Percentiles rank a stretch among this genome's conserved stretches.
These are phyloP conservation scores for Sitobion miscanthi DNA, from an alignment of 1,140 invertebrate genomes.

Conservation along the genomic window DNA sequence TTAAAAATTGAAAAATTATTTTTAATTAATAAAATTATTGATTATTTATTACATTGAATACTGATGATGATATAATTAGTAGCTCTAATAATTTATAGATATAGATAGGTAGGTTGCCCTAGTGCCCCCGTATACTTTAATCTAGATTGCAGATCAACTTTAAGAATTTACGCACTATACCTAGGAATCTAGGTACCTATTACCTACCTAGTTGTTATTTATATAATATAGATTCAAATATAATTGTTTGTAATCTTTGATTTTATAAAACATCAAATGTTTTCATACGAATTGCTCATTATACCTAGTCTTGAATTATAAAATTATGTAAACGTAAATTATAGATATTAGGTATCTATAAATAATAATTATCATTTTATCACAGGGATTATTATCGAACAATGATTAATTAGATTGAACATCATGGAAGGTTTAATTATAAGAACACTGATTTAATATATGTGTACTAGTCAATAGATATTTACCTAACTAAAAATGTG, in stretches of 20 bases:
- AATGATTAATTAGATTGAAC: not conserved
- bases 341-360: too few species aligned
- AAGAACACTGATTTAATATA: not conserved
- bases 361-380: not conserved
- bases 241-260: not conserved
- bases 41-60: not conserved
- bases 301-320: too few species aligned
- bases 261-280: too few species aligned
- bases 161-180: not conserved
- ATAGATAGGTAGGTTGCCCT: not conserved
- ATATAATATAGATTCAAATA: not conserved
- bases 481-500: not conserved
- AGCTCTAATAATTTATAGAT: not conserved
- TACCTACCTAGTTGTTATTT: not conserved
- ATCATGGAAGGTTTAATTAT: not conserved
- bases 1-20: not conserved
- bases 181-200: too few species aligned
- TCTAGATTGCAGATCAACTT: not conserved
- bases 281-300: too few species aligned
- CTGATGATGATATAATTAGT: not conserved
- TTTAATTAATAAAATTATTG: not conserved
- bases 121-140: not conserved
- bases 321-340: too few species aligned
- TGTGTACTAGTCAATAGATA: not conserved
- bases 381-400: not conserved